These are phyloP conservation scores for Ophonus ardosiacus DNA, from an alignment of 2,888 invertebrate genomes.

Conservation along the genomic window DNA sequence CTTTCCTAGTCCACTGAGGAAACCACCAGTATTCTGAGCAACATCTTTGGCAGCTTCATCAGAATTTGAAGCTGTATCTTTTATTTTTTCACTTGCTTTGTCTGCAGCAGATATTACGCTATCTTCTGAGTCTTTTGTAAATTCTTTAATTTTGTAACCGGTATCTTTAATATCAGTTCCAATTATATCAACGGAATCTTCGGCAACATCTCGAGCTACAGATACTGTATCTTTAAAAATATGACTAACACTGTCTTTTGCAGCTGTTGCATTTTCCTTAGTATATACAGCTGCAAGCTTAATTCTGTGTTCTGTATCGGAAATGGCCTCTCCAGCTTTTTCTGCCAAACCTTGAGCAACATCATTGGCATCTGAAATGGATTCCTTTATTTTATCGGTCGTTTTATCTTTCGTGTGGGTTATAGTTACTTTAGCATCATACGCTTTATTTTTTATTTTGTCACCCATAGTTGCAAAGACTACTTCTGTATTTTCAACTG, in stretches of 20 bases:
- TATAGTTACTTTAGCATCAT: constrained; percentile 54
- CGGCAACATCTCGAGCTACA: constrained; percentile 59
- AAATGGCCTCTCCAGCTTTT: constrained; percentile 57
- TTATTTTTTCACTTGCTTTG: constrained; percentile 61
- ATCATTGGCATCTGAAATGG: constrained; percentile 53
- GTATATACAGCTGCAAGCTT: constrained; percentile 64
- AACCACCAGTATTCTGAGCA: constrained; percentile 65
- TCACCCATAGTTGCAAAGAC: constrained; percentile 67
- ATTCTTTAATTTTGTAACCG: constrained; percentile 48
- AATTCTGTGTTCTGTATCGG: constrained; percentile 62
- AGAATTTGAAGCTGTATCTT: constrained; percentile 64
- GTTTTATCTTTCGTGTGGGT: constrained; percentile 5
- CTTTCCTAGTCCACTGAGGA: constrained; percentile 66
- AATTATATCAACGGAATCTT: constrained; percentile 67
- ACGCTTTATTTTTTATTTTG: constrained; percentile 56
- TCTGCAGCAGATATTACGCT: background rate
- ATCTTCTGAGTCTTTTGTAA: constrained; percentile 55
- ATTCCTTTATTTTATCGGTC: constrained; percentile 30
- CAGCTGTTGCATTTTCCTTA: constrained; percentile 25
- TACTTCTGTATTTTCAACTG: background rate
- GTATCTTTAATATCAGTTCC: constrained; percentile 63
- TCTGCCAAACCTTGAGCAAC: constrained; percentile 64
- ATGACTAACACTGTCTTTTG: background rate
- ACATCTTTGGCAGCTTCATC: constrained; percentile 44
- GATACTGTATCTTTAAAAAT: too few relatives aligned